Percentiles rank a stretch among this genome's conserved stretches.
Evolutionary conservation across 35 echinoderm and acorn worm genomes (phyloP).

Genomic region (Ophioderma brevispina): DNA sequence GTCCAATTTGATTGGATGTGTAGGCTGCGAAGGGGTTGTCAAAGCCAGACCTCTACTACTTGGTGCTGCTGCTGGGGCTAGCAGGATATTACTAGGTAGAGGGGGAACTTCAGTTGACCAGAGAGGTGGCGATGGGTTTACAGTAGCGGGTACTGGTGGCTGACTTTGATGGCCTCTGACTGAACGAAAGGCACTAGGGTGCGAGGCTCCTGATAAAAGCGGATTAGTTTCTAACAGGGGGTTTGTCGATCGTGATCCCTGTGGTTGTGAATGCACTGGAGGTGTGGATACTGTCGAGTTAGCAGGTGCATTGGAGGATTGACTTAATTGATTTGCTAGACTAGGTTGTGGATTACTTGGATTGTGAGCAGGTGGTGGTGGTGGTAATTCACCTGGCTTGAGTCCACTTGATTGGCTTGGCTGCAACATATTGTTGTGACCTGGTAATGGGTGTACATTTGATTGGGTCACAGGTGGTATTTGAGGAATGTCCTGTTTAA

Average conservation of each 20-base stretch:
- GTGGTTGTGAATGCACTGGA: not conserved
- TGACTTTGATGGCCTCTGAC: slow-evolving; percentile 49
- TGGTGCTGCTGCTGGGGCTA: slow-evolving; percentile 64
- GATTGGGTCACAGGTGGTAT: not conserved
- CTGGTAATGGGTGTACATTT: not conserved
- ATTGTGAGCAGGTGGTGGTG: not conserved
- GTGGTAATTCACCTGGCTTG: not conserved
- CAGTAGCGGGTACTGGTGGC: slow-evolving; percentile 25
- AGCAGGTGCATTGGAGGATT: too few species aligned
- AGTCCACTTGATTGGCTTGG: not conserved
- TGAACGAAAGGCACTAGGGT: slow-evolving; percentile 79
- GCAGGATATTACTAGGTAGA: slow-evolving; percentile 78
- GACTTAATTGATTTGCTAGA: too few species aligned
- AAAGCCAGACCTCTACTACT: slow-evolving; percentile 30
- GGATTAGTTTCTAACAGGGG: not conserved
- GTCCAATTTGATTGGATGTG: not conserved
- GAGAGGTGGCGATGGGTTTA: slow-evolving; percentile 82
- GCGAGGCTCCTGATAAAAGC: not conserved
- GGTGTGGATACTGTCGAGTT: not conserved
- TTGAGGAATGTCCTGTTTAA: not conserved
- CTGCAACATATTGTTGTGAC: not conserved
- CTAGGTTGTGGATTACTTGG: too few species aligned
- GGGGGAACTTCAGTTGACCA: slow-evolving; percentile 82
- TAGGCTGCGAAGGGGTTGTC: slow-evolving; percentile 26
- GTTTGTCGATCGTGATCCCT: not conserved